A percentile compares a stretch with the other conserved stretches of the same genome.
These are phyloP conservation scores for Pocota personata DNA, from an alignment of 2,888 invertebrate genomes.

Conservation along the genomic window DNA sequence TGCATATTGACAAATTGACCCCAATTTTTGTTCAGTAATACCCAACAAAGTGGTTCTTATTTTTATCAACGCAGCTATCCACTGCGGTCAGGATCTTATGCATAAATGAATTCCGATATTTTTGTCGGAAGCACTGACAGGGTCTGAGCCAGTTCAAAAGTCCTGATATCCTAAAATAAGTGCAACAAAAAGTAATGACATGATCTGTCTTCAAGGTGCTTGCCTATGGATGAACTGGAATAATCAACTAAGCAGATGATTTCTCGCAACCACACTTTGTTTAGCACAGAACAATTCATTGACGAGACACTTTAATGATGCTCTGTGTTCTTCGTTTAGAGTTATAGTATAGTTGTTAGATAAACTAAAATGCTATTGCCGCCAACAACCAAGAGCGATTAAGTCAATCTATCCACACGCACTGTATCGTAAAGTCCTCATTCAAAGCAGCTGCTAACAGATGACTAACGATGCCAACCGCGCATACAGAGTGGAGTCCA, in stretches of 20 bases:
- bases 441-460: not conserved
- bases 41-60: no score
- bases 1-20: not conserved
- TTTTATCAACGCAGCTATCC: no score
- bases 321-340: no score
- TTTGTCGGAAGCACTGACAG: not conserved
- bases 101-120: not conserved
- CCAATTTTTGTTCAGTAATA: not conserved
- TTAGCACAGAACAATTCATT: not conserved
- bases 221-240: not conserved
- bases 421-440: not conserved
- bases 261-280: not conserved
- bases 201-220: not conserved
- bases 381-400: not conserved
- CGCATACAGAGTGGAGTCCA: not conserved
- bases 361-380: not conserved
- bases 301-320: not conserved
- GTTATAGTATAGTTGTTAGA: no score
- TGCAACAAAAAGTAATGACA: not conserved
- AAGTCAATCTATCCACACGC: not conserved
- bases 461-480: constrained; percentile 2
- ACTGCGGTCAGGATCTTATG: not conserved
- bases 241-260: constrained; percentile 3
- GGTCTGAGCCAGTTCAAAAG: not conserved
- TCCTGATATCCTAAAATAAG: not conserved